phyloP scores from a whole-genome alignment of 2,797 vertebrate genomes.

The Micropoecilia bifurca region DNA sequence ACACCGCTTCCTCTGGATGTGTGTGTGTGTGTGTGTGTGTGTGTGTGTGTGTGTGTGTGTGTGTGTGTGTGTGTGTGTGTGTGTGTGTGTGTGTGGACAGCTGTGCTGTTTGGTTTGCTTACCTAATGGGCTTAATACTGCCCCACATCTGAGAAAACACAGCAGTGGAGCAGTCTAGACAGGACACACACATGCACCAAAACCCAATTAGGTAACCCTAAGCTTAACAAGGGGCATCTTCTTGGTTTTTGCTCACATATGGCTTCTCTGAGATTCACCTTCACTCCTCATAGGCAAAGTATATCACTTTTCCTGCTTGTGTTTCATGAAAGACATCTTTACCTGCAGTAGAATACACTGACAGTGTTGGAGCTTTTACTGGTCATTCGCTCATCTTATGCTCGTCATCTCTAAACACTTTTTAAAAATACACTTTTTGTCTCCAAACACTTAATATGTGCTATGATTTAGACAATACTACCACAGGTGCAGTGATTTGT shows the following conservation, averaged over 20 bases:
- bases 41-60: too few species aligned
- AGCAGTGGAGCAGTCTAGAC: slow-evolving; percentile 51
- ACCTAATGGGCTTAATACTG: slow-evolving; percentile 39
- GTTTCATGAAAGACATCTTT: not conserved
- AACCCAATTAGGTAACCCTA: slow-evolving; percentile 64
- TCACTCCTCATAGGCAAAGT: not conserved
- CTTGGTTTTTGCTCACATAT: slow-evolving; percentile 6
- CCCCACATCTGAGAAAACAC: slow-evolving; percentile 70
- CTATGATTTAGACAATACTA: not conserved
- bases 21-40: not conserved
- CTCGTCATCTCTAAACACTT: not conserved
- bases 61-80: not conserved
- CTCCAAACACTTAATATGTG: not conserved
- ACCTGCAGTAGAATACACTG: not conserved
- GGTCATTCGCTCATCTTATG: not conserved
- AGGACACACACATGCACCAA: slow-evolving; percentile 47
- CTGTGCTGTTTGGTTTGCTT: slow-evolving; percentile 49
- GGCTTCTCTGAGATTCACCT: not conserved
- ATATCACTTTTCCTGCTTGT: not conserved
- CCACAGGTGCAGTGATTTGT: not conserved
- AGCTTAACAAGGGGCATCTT: slow-evolving; percentile 33
- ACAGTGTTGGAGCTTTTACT: not conserved
- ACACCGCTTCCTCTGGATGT: not conserved
- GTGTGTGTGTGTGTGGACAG: not conserved
- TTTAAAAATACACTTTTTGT: not conserved